Conservation (phyloP, 2,888 invertebrate species). For the Alloplasta piceator region DNA sequence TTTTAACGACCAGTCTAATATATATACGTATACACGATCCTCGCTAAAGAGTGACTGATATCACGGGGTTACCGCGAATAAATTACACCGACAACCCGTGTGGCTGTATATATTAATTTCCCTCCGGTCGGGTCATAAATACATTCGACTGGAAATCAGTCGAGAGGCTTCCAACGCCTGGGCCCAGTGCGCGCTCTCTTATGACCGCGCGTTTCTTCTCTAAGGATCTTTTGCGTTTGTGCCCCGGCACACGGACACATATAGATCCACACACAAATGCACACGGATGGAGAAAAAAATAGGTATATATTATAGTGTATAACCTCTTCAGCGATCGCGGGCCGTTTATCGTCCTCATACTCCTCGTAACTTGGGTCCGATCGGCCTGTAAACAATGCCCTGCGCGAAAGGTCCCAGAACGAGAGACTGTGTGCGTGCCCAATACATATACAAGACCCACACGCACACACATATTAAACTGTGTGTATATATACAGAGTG, state of each 20-base stretch:
- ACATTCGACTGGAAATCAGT: constrained; percentile 79
- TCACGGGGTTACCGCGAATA: constrained; percentile 77
- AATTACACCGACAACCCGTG: constrained; percentile 82
- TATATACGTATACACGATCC: constrained; percentile 9
- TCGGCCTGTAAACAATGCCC: constrained; percentile 67
- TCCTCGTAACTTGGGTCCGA: constrained; percentile 73
- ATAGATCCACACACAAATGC: neutral
- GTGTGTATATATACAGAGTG: constrained; percentile 16
- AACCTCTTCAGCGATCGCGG: constrained; percentile 17
- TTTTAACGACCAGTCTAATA: too few species aligned
- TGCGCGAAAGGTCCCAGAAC: constrained; percentile 4
- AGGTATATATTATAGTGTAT: too few species aligned
- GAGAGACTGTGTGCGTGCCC: constrained; percentile 12
- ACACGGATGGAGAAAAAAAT: too few species aligned
- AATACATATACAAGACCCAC: neutral
- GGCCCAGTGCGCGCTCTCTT: constrained; percentile 50
- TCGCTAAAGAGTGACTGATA: constrained; percentile 79
- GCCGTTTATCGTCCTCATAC: constrained; percentile 60
- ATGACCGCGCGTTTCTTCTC: constrained; percentile 49
- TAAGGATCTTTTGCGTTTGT: constrained; percentile 1
- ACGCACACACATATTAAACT: neutral
- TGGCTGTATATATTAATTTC: constrained; percentile 82
- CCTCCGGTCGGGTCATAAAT: constrained; percentile 80
- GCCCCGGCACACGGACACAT: neutral
- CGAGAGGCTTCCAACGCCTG: constrained; percentile 67